Percentiles rank a stretch among this genome's conserved stretches.
These are phyloP conservation scores for Beroe ovata DNA, from an alignment of 37 sponge, comb jelly and placozoan species.

Conservation along the genomic window DNA sequence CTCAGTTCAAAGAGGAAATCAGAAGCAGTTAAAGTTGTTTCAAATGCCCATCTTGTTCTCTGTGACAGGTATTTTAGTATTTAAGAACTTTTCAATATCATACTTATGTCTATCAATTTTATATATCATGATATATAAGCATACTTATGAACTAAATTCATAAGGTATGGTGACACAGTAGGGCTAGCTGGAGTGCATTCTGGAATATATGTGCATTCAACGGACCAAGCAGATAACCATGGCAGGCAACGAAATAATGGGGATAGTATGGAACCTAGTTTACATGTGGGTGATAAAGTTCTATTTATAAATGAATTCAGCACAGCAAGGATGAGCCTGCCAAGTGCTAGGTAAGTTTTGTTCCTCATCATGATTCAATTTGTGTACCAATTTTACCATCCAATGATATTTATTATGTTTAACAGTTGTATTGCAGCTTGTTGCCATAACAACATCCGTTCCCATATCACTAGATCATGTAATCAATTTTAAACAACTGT, in stretches of 20 bases:
- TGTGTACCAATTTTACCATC: too few species aligned
- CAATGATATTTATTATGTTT: too few species aligned
- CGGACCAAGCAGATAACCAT: neutral
- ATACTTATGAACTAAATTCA: too few species aligned
- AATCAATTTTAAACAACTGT: too few species aligned
- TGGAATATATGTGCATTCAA: constrained; percentile 10
- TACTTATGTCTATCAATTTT: too few species aligned
- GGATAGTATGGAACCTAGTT: neutral
- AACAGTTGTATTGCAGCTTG: too few species aligned
- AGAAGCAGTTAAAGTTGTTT: constrained; percentile 21
- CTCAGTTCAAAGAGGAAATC: neutral
- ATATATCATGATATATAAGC: too few species aligned
- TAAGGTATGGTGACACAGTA: constrained; percentile 63
- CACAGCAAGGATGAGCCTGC: constrained; percentile 53
- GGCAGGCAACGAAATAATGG: neutral
- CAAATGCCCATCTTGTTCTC: constrained; percentile 5
- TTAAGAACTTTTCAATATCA: neutral
- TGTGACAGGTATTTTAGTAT: constrained; percentile 44
- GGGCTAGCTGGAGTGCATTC: constrained; percentile 39
- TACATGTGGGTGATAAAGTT: constrained; percentile 41
- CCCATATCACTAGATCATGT: too few species aligned
- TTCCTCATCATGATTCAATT: too few species aligned
- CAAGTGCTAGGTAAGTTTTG: constrained; percentile 32
- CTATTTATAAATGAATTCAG: constrained; percentile 57
- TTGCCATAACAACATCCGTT: too few species aligned